These are phyloP conservation scores for Phasia obesa DNA, from an alignment of 2,888 invertebrate genomes.

Conservation along the genomic window DNA sequence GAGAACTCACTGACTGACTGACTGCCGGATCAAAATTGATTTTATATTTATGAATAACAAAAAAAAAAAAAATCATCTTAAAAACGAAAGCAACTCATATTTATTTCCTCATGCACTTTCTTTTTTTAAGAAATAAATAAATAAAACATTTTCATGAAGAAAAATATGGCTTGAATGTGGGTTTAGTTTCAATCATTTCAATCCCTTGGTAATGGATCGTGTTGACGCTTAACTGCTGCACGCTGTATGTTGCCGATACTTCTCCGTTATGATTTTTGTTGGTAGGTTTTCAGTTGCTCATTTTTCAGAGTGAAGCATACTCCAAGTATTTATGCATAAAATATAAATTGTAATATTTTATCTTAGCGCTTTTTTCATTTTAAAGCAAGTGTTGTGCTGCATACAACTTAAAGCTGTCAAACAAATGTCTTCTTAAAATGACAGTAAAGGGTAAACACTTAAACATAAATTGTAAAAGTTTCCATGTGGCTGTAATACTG, in stretches of 20 bases:
- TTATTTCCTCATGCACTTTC: constrained; percentile 2
- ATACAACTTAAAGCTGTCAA: constrained; percentile 25
- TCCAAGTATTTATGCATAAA: constrained; percentile 21
- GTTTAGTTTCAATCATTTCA: constrained; percentile 44
- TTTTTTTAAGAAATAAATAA: constrained; percentile 7
- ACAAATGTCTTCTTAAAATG: constrained; percentile 13
- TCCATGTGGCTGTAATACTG: too few species aligned
- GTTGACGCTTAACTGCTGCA: constrained; percentile 38
- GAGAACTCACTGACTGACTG: too few species aligned
- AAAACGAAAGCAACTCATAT: constrained; percentile 10
- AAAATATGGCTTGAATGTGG: constrained; percentile 23
- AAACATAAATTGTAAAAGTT: neutral
- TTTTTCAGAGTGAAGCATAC: constrained; percentile 12
- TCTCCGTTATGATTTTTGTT: constrained; percentile 25
- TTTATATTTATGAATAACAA: constrained; percentile 23
- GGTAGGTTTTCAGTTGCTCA: neutral
- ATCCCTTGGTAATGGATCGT: constrained; percentile 51
- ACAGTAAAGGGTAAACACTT: neutral
- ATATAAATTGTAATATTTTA: neutral
- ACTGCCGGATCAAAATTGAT: constrained; percentile 16
- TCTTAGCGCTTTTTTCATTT: neutral
- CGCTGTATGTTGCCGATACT: neutral
- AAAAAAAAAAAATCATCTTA: neutral
- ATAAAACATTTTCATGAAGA: constrained; percentile 28
- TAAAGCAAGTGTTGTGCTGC: neutral